Evolutionary conservation across 2,113 vertebrate species (phyloP).

Genomic region (Larimichthys crocea): DNA sequence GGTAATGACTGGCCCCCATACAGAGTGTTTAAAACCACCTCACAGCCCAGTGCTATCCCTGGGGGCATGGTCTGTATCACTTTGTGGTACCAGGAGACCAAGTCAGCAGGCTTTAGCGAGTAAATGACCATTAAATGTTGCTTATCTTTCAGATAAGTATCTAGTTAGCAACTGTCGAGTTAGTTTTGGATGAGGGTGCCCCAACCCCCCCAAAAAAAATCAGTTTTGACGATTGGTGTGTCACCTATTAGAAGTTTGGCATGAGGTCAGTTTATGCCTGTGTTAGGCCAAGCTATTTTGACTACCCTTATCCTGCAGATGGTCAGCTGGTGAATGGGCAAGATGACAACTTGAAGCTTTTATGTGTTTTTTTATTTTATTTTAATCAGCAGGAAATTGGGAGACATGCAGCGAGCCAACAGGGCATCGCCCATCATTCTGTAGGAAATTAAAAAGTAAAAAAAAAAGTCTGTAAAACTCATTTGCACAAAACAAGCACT

Average conservation of each 20-base stretch:
- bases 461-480: conserved; percentile 42
- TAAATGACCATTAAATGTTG: not conserved
- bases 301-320: not conserved
- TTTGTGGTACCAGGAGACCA: not conserved
- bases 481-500: conserved; percentile 66
- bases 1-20: not conserved
- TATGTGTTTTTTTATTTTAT: not conserved
- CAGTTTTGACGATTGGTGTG: not conserved
- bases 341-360: not conserved
- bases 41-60: not conserved
- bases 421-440: conserved; percentile 16
- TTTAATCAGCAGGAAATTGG: conserved; percentile 50
- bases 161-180: not conserved
- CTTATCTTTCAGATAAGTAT: not conserved
- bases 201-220: too few relatives aligned
- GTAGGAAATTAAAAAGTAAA: conserved; percentile 35
- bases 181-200: not conserved
- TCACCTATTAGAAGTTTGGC: not conserved
- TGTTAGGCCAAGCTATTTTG: not conserved
- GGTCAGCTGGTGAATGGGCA: not conserved
- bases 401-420: not conserved
- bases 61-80: not conserved
- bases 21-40: not conserved
- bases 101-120: not conserved
- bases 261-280: not conserved